These are phyloP conservation scores for Phocoena sinus DNA, from an alignment of 2,113 vertebrate genomes.

Conservation along the genomic window DNA sequence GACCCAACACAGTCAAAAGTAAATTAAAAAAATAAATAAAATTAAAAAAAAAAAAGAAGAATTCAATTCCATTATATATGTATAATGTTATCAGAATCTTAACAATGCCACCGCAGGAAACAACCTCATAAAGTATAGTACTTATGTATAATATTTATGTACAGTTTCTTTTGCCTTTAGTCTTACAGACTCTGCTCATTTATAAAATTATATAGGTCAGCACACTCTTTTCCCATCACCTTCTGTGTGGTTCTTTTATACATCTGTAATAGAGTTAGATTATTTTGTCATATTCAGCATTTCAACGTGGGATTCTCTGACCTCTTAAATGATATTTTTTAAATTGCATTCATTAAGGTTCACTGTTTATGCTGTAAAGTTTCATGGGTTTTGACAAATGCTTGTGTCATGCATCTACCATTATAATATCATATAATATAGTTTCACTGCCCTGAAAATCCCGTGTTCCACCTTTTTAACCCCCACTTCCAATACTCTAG, in stretches of 20 bases:
- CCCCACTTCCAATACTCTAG: neutral
- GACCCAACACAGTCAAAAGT: no score
- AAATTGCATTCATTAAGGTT: neutral
- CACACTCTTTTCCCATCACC: neutral
- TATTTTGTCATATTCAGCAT: neutral
- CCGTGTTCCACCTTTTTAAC: neutral
- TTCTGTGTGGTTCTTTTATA: neutral
- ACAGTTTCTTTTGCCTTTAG: neutral
- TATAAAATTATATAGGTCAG: neutral
- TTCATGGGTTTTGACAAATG: neutral
- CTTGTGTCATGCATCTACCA: neutral
- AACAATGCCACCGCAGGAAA: neutral
- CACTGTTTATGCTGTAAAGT: neutral
- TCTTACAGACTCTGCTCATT: neutral
- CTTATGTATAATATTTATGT: neutral
- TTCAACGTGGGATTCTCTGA: neutral
- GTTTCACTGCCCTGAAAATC: neutral
- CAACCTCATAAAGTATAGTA: neutral
- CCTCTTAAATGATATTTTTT: neutral
- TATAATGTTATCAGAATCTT: neutral
- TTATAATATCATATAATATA: neutral
- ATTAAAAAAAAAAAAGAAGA: no score
- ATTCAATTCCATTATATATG: neutral
- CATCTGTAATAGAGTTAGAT: neutral
- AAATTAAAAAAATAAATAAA: no score